A percentile compares a stretch with the other conserved stretches of the same genome.
phyloP scores from a whole-genome alignment of 2,113 vertebrate genomes.

The Rhipidura dahli region DNA sequence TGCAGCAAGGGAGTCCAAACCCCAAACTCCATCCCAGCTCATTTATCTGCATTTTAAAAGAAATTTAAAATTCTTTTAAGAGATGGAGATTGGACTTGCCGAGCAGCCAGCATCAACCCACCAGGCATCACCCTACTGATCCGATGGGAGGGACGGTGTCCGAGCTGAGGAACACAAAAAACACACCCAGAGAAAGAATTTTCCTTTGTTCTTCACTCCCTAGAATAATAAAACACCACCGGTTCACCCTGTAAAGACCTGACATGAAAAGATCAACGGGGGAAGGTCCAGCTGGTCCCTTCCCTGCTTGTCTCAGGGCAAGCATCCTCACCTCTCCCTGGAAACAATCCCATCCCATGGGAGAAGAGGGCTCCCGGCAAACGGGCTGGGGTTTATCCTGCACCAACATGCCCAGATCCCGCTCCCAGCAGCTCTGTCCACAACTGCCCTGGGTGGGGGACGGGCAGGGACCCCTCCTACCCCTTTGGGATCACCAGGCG shows the following conservation, averaged over 20 bases:
- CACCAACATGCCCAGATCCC: not conserved
- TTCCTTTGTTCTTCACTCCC: not conserved
- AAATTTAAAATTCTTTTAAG: not conserved
- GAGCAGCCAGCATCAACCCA: not conserved
- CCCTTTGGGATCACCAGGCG: not conserved
- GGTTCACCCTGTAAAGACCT: not conserved
- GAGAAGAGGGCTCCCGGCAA: not conserved
- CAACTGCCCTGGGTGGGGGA: not conserved
- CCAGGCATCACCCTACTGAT: fast-evolving
- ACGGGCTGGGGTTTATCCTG: not conserved
- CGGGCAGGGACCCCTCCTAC: not conserved
- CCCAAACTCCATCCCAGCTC: not conserved
- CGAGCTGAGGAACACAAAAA: not conserved
- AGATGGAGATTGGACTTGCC: not conserved
- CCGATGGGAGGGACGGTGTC: fast-evolving
- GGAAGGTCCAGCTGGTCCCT: not conserved
- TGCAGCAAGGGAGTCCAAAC: not conserved
- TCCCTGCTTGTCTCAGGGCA: not conserved
- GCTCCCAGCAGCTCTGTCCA: not conserved
- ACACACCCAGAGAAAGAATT: not conserved
- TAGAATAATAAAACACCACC: not conserved
- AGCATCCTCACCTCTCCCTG: not conserved
- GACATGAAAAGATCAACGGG: not conserved
- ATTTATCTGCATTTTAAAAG: not conserved
- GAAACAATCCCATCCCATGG: not conserved